Conservation (phyloP, 1,140 invertebrate species). For the Bombus fervidus region DNA sequence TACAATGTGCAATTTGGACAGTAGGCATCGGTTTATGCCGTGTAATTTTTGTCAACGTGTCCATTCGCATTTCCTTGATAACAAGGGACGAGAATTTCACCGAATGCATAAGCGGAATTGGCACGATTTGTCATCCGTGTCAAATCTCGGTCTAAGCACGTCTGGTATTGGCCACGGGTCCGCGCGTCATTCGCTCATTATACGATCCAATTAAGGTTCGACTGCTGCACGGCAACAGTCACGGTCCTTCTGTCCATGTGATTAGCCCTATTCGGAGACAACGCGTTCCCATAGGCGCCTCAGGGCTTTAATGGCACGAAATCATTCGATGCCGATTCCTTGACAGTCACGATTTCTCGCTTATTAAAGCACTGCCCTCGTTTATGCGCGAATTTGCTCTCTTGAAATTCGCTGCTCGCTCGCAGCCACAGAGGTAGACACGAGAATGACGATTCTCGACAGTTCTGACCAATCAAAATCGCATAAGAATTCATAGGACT, state of each 20-base stretch:
- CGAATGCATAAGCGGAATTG: slow-evolving; percentile 57
- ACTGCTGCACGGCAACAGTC: slow-evolving; percentile 76
- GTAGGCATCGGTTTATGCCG: no score
- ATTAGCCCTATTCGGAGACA: slow-evolving; percentile 81
- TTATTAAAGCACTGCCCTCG: slow-evolving; percentile 66
- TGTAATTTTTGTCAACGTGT: background rate
- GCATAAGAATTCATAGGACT: background rate
- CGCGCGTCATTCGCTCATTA: slow-evolving; percentile 75
- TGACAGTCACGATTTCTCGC: slow-evolving; percentile 76
- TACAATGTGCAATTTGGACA: background rate
- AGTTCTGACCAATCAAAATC: background rate
- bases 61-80: background rate
- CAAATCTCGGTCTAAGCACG: slow-evolving; percentile 80
- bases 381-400: slow-evolving; percentile 34
- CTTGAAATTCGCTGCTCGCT: slow-evolving; percentile 32
- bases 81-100: background rate
- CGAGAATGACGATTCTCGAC: background rate
- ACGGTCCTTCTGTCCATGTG: slow-evolving; percentile 67
- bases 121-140: slow-evolving; percentile 76
- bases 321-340: slow-evolving; percentile 74
- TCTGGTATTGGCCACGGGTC: slow-evolving; percentile 73
- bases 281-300: slow-evolving; percentile 78
- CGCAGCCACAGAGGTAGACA: background rate
- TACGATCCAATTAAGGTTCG: slow-evolving; percentile 79
- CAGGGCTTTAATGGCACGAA: slow-evolving; percentile 69